Conservation (phyloP, 2,797 vertebrate species). For the Chromobotia macracanthus region DNA sequence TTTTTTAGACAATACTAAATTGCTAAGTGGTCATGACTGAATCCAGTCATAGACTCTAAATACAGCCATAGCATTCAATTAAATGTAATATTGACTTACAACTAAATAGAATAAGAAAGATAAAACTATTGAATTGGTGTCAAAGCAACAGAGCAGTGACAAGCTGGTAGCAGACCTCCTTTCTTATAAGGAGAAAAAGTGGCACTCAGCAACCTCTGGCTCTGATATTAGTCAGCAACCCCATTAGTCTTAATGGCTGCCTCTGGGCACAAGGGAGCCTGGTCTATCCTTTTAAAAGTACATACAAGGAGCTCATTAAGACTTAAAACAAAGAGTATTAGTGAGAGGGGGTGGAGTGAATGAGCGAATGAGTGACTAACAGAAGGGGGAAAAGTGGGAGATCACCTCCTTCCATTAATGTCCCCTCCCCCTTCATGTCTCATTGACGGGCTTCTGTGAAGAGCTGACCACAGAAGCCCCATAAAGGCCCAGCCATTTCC, state of each 20-base stretch:
- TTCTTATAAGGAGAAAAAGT: conserved; percentile 53
- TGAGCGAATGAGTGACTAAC: conserved; percentile 61
- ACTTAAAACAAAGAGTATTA: conserved; percentile 78
- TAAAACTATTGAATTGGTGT: conserved; percentile 21
- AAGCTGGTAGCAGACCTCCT: conserved; percentile 32
- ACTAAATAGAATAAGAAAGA: neutral
- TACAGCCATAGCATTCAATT: neutral
- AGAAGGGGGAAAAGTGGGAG: conserved; percentile 60
- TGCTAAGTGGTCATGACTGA: neutral
- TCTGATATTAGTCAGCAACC: conserved; percentile 77
- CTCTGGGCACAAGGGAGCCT: conserved; percentile 70
- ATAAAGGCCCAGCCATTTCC: conserved; percentile 68
- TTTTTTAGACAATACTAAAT: neutral
- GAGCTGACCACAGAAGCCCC: conserved; percentile 70
- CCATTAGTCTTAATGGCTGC: conserved; percentile 77
- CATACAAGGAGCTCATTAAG: conserved; percentile 81
- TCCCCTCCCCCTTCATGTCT: conserved; percentile 53
- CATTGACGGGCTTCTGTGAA: conserved; percentile 56
- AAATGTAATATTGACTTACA: neutral
- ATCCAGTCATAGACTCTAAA: neutral
- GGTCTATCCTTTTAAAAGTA: conserved; percentile 75
- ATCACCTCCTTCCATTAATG: conserved; percentile 58
- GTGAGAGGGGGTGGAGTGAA: conserved; percentile 65
- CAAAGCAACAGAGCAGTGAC: conserved; percentile 47
- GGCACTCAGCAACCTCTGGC: conserved; percentile 63